A percentile compares a stretch with the other conserved stretches of the same genome.
Conservation (phyloP, 2,888 invertebrate species). For the Pammene aurita region DNA sequence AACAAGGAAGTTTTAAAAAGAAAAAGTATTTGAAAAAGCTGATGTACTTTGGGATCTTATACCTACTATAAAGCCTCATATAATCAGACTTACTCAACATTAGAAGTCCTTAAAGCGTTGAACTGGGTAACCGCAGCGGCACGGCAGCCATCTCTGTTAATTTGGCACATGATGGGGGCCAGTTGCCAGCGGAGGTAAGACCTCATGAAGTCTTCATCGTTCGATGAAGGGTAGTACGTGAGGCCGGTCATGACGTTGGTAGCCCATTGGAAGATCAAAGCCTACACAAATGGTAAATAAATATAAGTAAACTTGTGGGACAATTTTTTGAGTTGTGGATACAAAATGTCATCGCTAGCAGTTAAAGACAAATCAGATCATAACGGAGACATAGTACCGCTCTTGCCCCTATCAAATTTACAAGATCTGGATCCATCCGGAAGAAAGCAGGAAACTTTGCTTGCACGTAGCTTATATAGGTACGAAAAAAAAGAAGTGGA, state of each 20-base stretch:
- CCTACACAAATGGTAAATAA: constrained; percentile 48
- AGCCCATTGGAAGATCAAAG: constrained; percentile 59
- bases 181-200: constrained; percentile 69
- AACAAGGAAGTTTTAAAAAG: too few species aligned
- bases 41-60: too few species aligned
- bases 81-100: constrained; percentile 54
- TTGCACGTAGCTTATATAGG: too few species aligned
- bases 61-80: not conserved
- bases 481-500: too few species aligned
- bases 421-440: too few species aligned
- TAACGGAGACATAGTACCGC: too few species aligned
- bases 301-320: not conserved
- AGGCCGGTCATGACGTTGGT: constrained; percentile 55
- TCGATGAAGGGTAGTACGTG: constrained; percentile 53
- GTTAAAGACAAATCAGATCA: too few species aligned
- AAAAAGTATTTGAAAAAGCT: too few species aligned
- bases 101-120: constrained; percentile 46
- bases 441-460: too few species aligned
- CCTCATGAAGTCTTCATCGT: constrained; percentile 64
- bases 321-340: too few species aligned
- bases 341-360: too few species aligned
- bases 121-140: constrained; percentile 58
- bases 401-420: too few species aligned
- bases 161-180: constrained; percentile 64
- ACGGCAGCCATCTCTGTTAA: constrained; percentile 56